Conservation (phyloP, 2,797 vertebrate genomes). For the Rhinoraja longicauda region DNA sequence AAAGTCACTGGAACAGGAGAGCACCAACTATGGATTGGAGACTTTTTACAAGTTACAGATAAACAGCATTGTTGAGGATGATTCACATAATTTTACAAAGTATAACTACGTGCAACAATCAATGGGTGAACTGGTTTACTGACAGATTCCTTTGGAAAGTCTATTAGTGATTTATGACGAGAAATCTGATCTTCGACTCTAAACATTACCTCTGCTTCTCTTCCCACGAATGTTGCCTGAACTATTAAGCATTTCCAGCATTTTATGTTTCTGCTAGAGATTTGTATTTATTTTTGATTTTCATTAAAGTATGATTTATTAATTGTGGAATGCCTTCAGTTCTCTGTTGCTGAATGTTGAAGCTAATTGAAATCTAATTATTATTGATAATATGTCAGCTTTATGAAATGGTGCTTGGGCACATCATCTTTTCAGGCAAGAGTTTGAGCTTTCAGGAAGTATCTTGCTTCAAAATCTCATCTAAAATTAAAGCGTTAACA, state of each 20-base stretch:
- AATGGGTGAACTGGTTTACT: not conserved
- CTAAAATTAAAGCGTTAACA: not conserved
- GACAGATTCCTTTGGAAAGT: not conserved
- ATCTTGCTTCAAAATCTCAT: not conserved
- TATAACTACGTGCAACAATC: not conserved
- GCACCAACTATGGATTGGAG: not conserved
- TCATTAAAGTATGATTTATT: not conserved
- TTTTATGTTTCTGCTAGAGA: no score
- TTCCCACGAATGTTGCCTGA: no score
- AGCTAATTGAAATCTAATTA: not conserved
- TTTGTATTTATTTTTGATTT: no score
- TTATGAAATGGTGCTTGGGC: not conserved
- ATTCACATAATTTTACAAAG: no score
- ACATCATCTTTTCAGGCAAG: not conserved
- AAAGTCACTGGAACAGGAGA: not conserved
- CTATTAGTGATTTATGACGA: not conserved
- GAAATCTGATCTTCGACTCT: not conserved
- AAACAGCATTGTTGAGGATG: not conserved
- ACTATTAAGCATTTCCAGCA: no score
- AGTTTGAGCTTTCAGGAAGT: not conserved
- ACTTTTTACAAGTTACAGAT: not conserved
- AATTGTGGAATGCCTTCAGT: not conserved
- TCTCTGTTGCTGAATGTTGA: not conserved
- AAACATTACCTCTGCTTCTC: no score
- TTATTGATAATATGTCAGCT: not conserved